Evolutionary conservation across 1,140 invertebrate species (phyloP), one percentile per base, ranked within the genome.

Genomic region (Plutomurus gul): DNA sequence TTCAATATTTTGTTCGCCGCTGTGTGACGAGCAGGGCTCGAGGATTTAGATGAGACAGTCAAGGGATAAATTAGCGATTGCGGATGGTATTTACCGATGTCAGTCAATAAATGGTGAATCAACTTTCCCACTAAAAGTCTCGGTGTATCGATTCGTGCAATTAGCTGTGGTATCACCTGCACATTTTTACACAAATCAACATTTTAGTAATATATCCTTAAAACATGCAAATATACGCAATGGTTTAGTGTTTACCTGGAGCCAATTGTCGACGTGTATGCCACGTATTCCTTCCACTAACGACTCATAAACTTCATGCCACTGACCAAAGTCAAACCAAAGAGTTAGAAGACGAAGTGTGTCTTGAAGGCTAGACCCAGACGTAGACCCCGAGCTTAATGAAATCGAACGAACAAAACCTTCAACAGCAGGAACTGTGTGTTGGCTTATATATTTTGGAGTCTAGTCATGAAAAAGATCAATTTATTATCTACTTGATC

Each of bases 241-340:
- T 1, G 11, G 1, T 30, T 30, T 1, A n/a, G 0, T n/a, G 36
- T 80, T 77, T 82, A 90, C 90, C 90, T 99, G 97, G 1, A 99
- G 88, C 98, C 98, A 99, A 11, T 96, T 99, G 84, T 99, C 97
- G 76, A 99, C 96, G 84, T 98, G 95, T 36, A 99, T 96, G 0
- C 92, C 91, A 81, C 94, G 92, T 49, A 99, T 93, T 0, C 96
- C 96, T 82, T 98, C 96, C 0, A 93, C 90, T 18, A 99, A 90
- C 0, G 96, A 95, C 76, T 98, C 95, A 85, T 97, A 94, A 0
- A 99, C 96, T 85, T 97, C 95, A 0, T 93, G 90, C 88, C 94
- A 92, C 80, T 99, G 95, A 0, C 96, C 96, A 85, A 97, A 96
- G 84, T 99, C 96, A 85, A 98, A 98, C 94, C 96, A 98, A 0